These are phyloP conservation scores for Tetheella fluctuosa DNA, from an alignment of 2,888 invertebrate species.

Conservation along the genomic window DNA sequence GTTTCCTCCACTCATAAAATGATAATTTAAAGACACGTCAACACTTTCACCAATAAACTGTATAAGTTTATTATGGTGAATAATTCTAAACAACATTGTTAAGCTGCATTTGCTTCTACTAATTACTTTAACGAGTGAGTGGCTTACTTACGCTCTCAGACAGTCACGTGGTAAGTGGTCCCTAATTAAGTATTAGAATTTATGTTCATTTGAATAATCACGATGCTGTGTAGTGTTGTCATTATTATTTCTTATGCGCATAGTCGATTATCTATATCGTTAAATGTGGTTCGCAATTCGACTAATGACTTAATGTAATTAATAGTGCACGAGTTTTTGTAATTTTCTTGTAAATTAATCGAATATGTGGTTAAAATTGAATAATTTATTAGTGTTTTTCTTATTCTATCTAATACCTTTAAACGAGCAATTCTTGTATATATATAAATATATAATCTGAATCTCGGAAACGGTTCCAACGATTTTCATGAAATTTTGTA, in stretches of 20 bases:
- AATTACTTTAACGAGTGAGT: constrained; percentile 9
- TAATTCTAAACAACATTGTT: constrained; percentile 5
- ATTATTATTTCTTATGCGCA: neutral
- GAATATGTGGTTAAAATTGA: too few relatives aligned
- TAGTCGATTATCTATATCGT: constrained; percentile 8
- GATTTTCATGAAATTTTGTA: too few relatives aligned
- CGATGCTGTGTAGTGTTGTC: neutral
- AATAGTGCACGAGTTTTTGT: neutral
- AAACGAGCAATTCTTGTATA: too few relatives aligned
- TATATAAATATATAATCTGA: too few relatives aligned
- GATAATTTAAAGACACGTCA: neutral
- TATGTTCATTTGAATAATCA: neutral
- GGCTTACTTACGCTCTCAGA: constrained; percentile 4
- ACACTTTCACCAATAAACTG: constrained; percentile 1
- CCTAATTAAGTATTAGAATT: constrained; percentile 8
- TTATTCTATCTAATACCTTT: too few relatives aligned
- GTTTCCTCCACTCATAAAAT: neutral
- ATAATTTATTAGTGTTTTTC: too few relatives aligned
- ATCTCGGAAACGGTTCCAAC: too few relatives aligned
- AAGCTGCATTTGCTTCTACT: neutral
- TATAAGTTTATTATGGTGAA: neutral
- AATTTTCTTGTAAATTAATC: neutral
- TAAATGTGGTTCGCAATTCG: neutral
- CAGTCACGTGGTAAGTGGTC: neutral
- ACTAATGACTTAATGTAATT: neutral